Percentiles rank a stretch among this genome's conserved stretches.
Conservation (phyloP, 2,113 vertebrate genomes). For the Podocnemis expansa region DNA sequence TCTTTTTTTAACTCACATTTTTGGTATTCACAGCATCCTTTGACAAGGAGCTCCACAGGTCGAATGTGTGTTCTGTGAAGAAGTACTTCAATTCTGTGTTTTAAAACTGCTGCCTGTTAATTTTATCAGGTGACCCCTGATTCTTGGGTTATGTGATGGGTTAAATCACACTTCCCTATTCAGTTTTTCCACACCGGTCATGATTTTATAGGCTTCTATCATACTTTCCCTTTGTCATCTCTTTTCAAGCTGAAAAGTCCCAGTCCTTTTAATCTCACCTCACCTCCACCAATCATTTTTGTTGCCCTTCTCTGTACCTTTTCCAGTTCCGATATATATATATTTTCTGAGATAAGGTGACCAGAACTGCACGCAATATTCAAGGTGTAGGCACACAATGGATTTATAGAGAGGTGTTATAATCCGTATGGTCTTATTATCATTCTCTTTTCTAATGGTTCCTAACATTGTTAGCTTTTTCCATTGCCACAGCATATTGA, state of each 20-base stretch:
- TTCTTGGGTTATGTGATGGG: neutral
- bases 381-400: neutral
- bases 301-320: neutral
- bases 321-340: neutral
- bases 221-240: neutral
- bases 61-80: neutral
- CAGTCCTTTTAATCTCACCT: neutral
- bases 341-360: neutral
- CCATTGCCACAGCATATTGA: neutral
- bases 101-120: neutral
- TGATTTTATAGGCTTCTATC: neutral
- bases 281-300: neutral
- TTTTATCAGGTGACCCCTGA: neutral
- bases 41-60: neutral
- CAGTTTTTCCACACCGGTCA: neutral
- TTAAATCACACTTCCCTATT: neutral
- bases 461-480: neutral
- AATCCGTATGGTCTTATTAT: neutral
- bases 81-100: neutral
- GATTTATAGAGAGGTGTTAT: neutral
- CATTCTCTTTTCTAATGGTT: neutral
- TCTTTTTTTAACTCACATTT: neutral
- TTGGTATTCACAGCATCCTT: neutral
- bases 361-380: neutral
- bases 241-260: neutral